Percentiles rank a stretch among this genome's conserved stretches.
phyloP scores from a whole-genome alignment of 1,140 invertebrate species.

The Trichoplusia ni region DNA sequence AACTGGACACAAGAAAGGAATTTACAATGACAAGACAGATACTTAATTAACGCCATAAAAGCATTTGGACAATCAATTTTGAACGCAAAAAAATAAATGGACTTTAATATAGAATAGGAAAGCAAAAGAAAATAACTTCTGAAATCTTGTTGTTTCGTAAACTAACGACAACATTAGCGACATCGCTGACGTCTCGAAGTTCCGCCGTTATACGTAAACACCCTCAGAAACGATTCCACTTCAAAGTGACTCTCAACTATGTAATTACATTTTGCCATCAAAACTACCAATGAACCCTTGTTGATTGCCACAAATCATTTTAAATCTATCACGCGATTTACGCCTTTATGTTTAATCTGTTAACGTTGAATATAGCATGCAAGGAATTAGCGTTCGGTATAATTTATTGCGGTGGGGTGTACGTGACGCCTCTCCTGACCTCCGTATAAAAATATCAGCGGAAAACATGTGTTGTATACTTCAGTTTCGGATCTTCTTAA shows the following conservation, averaged over 20 bases:
- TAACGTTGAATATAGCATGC: neutral
- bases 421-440: neutral
- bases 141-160: neutral
- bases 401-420: conserved; percentile 2
- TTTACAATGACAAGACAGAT: too few species aligned
- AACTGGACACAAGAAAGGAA: too few species aligned
- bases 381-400: neutral
- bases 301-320: neutral
- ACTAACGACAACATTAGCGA: neutral
- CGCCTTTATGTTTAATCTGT: neutral
- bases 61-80: too few species aligned
- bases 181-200: conserved; percentile 1
- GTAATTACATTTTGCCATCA: conserved; percentile 21
- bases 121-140: too few species aligned
- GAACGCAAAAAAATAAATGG: too few species aligned
- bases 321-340: neutral
- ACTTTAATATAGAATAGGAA: too few species aligned
- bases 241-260: conserved; percentile 7
- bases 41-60: too few species aligned
- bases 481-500: conserved; percentile 2
- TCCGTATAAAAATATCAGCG: conserved; percentile 5
- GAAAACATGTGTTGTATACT: conserved; percentile 19
- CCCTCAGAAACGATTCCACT: neutral
- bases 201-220: neutral
- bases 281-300: neutral